Evolutionary conservation across 1,140 invertebrate genomes (phyloP), one percentile per base, ranked within the genome.

Genomic region (Holcopasites calliopsidis): DNA sequence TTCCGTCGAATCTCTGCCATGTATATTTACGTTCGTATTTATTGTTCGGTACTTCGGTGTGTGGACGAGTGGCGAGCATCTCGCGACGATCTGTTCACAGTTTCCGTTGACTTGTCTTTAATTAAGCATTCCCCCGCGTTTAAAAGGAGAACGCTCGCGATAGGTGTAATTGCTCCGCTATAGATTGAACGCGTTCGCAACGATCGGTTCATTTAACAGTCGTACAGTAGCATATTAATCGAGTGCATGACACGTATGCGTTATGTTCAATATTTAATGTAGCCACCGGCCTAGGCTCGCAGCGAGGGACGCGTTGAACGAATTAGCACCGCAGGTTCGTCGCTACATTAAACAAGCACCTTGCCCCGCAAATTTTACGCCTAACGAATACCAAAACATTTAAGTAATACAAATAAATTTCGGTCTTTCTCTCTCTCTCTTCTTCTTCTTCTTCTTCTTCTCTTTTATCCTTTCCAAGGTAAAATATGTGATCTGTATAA

Each of bases 331-430:
- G n/a, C 55, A 49, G 26, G 60, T 52, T 65, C 68, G 52, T 76
- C 21, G 28, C 35, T 54, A 35, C 62, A 66, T 74, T 33, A 66
- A 66, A 44, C 40, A 47, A 54, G 58, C 55, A 79, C 23, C 38
- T 82, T 71, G 50, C 75, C 47, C 47, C 31, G 40, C 31, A 40
- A 52, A 50, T 49, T 66, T 81, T 50, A 79, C n/a, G 73, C 81
- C 75, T 83, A 82, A 83, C 31, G 16, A 61, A 79, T 74, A 83
- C 61, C 65, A 82, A 83, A 83, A 82, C 54, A 49, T n/a, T 75
- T 75, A 66, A 68, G 31, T 54, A 69, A 80, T 33, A 70, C 23
- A 65, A 23, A 23, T 68, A 54, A 61, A 77, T 64, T 42, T 65
- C 35, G 70, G 18, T 73, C 33, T 52, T 28, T 70, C 11, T 49